Evolutionary conservation across 2,888 invertebrate species (phyloP), one percentile per base, ranked within the genome.

Genomic region (Limnephilus marmoratus): DNA sequence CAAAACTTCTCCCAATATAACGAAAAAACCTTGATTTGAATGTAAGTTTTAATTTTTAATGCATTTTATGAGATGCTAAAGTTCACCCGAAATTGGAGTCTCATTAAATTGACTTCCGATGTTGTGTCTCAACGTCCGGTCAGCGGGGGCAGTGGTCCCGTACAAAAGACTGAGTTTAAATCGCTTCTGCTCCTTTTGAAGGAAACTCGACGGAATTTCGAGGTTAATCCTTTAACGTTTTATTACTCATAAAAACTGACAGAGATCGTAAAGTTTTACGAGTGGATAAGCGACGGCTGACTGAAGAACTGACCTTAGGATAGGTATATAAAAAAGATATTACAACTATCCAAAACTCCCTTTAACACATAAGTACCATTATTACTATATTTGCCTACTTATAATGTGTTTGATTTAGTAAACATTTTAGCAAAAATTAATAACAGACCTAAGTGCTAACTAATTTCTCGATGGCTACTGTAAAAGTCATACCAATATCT

Each of bases 201-300:
- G 86, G 86, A 86, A 86, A 31, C 86, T 41, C 45, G 45, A 49
- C 45, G 86, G 86, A 86, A 86, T 86, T 49, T 49, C 45, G 86
- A 86, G 86, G 86, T 86, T 86, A 86, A 86, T 86, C 86, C 53
- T 86, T 86, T 49, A 86, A 15, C 86, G 86, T 86, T 86, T 86
- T 86, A 86, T 86, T 86, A 86, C 82, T 31, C 31, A 31, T 82
- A 82, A 82, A 68, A 82, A 82, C 82, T 31, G 31, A 34, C 49
- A 15, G 45, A 86, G 86, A 13, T 86, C 86, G 86, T 86, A 86
- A 86, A 86, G 31, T 4, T 86, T 86, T 86, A 86, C 15, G 86
- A 49, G 49, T 86, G 86, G 29, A 41, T 45, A 45, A 86, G 82
- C 82, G 82, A 82, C 82, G 29, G 82, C 34, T 82, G 82, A 29